Conservation (phyloP, 2,113 vertebrate genomes). For the Lepidothrix coronata region DNA sequence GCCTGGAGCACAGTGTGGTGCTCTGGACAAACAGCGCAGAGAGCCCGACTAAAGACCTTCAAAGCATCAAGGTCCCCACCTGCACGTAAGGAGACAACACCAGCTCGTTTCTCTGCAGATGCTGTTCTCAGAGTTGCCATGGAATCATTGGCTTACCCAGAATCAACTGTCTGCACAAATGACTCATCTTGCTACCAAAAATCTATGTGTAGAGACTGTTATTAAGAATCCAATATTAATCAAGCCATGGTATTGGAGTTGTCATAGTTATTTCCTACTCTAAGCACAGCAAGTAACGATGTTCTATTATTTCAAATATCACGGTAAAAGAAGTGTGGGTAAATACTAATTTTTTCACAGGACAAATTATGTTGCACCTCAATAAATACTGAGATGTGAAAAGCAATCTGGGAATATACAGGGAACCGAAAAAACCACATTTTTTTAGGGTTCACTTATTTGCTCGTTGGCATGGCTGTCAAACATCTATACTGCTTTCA, state of each 20-base stretch:
- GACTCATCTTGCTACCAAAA: constrained; percentile 33
- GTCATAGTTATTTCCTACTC: constrained; percentile 45
- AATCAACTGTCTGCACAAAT: constrained; percentile 2
- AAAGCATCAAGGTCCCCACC: not conserved
- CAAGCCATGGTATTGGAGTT: constrained; percentile 29
- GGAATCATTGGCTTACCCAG: not conserved
- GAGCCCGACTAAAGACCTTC: not conserved
- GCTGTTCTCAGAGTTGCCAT: not conserved
- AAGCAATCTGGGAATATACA: not conserved
- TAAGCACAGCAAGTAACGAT: not conserved
- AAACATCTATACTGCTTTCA: not conserved
- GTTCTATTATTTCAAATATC: not conserved
- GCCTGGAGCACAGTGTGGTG: rapidly evolving
- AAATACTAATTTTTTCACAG: not conserved
- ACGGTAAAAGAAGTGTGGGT: not conserved
- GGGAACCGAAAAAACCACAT: not conserved
- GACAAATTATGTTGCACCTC: not conserved
- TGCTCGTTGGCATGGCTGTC: not conserved
- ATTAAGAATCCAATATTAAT: constrained; percentile 65
- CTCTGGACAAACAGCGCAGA: not conserved
- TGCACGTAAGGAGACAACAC: not conserved
- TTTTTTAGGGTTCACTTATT: not conserved
- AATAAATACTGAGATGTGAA: not conserved
- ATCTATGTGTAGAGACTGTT: constrained; percentile 25
- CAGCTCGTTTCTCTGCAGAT: not conserved